Base-by-base conservation (phyloP, 1,140 invertebrate genomes). In the Drosophila biarmipes region DNA sequence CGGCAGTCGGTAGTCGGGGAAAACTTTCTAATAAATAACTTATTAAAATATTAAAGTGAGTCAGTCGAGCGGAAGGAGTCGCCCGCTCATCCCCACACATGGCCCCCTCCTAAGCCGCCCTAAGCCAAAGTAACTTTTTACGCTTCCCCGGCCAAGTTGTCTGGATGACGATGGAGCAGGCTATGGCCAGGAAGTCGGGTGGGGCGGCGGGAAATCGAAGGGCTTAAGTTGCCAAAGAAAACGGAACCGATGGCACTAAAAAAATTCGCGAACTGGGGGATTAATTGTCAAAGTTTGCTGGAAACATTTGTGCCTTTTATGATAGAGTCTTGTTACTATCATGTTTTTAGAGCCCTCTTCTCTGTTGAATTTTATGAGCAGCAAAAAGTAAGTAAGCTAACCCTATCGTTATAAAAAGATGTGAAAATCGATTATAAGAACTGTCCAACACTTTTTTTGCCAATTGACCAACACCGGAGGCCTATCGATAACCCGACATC, bases 1-100 rank as follows among this genome's bases (percentile, higher is more conserved):
- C n/a, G 27, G 48, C 35, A 35, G 31, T 49, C 15, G 51, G 48
- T n/a, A n/a, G n/a, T n/a, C 48, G 34, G 43, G 19, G n/a, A 76
- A 69, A 77, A 77, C 74, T 77, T 77, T 77, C 74, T 77, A 77
- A 77, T 77, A 77, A 77, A 77, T 77, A 77, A 76, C 74, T 77
- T 77, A 77, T 77, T 75, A 77, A 77, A 77, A 77, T 77, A 77
- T 77, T 77, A 77, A 77, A 77, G 74, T 62, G 63, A 62, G 51
- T 61, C 48, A 19, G 48, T 34, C 69, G 29, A 48, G 53, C 31
- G 34, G 59, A 43, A 52, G 58, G 58, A 59, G 57, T 31, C 24
- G 27, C 29, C 7, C 4, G 12, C 40, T 10, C 40, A 19, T 43
- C 19, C 15, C 14, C 45, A 66, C 51, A 66, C 58, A 64, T 58